Percentiles rank a stretch among this genome's conserved stretches.
These are phyloP conservation scores for Xerus rutilus DNA, from an alignment of 2,797 vertebrate genomes.

Conservation along the genomic window DNA sequence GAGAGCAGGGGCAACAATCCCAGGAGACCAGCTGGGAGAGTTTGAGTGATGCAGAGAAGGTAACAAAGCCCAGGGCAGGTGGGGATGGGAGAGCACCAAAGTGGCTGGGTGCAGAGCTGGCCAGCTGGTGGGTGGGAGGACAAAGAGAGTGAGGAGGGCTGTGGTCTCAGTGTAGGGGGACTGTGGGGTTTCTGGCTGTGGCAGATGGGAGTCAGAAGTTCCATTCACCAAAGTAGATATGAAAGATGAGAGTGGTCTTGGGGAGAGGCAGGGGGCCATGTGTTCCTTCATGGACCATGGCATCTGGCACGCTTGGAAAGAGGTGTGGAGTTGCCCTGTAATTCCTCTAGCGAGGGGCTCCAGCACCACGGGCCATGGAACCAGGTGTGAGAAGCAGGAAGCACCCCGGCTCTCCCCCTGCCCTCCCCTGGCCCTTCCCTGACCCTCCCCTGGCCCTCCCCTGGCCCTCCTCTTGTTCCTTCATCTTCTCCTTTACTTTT, in stretches of 20 bases:
- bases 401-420: too few species aligned
- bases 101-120: background rate
- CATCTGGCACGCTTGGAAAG: background rate
- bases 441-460: too few species aligned
- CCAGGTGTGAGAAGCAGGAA: background rate
- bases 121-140: background rate
- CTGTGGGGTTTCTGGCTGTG: background rate
- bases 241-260: background rate
- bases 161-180: background rate
- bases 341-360: background rate
- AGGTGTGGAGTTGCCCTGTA: background rate
- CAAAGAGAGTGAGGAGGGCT: background rate
- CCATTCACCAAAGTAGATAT: background rate
- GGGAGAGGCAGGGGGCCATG: background rate
- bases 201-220: too few species aligned
- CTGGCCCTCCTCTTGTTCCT: accelerated
- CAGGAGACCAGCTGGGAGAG: background rate
- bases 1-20: background rate
- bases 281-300: background rate
- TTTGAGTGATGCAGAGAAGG: background rate
- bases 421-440: too few species aligned
- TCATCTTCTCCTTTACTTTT: accelerated
- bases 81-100: accelerated
- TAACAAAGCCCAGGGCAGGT: background rate
- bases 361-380: background rate